Evolutionary conservation across 1,140 invertebrate species (phyloP), one percentile per base, ranked within the genome.

Genomic region (Tetranychus urticae): DNA sequence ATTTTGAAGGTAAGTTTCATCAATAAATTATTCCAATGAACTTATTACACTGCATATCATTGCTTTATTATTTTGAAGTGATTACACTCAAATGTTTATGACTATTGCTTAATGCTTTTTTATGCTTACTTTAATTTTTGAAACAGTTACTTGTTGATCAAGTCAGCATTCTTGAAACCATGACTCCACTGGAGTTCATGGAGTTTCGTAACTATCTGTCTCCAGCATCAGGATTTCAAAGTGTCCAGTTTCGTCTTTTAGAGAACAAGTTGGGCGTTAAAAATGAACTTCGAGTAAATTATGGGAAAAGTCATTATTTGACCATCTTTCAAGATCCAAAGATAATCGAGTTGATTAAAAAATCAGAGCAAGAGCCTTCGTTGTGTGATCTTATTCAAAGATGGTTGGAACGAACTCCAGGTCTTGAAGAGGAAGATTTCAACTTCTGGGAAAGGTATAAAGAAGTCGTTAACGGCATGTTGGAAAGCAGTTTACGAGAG

Each of bases 161-260:
- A 78, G 89, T 98, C 8, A 83, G 85, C 69, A 94, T 99, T 67
- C 72, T 99, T 59, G 94, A 98, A 72, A 97, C 91, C 0, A 97
- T 97, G 92, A 92, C 88, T 0, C 90, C 92, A 0, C 72, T 93
- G 56, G 92, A 97, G 75, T 97, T 97, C 68, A 89, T 97, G 81
- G 90, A 93, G 64, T 97, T 97, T 72, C 77, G 91, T 48, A 72
- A 67, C 62, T 91, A 89, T 70, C 73, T 98, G 3, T 83, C 85
- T 2, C 85, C 93, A 1, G 91, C 93, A 0, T 97, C 92, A 0
- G 94, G 94, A 2, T 98, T 98, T 70, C 94, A 98, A 69, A 96
- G 90, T 66, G 71, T 94, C 33, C 94, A 98, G 71, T 98, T 98
- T 73, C 80, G 93, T 5, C 73, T 97, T 1, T 72, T 98, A 23